Conservation (phyloP, 1,140 invertebrate genomes). For the Papilio helenus region DNA sequence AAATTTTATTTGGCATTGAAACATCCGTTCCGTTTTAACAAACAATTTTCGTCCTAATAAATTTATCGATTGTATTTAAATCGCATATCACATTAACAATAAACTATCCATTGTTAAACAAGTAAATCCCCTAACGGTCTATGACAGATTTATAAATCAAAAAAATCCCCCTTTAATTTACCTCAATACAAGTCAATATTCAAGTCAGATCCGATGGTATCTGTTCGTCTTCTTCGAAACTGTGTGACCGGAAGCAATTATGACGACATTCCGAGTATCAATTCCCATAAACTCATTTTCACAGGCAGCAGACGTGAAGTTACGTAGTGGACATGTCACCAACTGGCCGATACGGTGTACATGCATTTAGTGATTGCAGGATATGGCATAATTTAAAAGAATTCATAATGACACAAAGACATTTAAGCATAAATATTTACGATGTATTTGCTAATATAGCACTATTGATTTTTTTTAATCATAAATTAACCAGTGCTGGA, state of each 20-base stretch:
- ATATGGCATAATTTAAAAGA: background rate
- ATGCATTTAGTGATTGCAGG: background rate
- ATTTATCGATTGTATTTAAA: constrained; percentile 18
- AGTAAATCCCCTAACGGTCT: constrained; percentile 17
- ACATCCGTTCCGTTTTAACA: constrained; percentile 15
- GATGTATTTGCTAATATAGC: too few species aligned
- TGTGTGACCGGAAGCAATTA: constrained; percentile 77
- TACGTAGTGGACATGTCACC: constrained; percentile 44
- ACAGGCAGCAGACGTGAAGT: constrained; percentile 70
- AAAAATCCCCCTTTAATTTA: constrained; percentile 20
- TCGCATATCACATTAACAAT: constrained; percentile 8
- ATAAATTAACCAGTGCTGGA: too few species aligned
- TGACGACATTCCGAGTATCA: constrained; percentile 67
- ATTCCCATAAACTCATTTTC: constrained; percentile 73
- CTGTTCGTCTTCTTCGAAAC: constrained; percentile 54
- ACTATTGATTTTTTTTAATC: too few species aligned
- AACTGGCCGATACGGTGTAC: constrained; percentile 2
- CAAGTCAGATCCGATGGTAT: background rate
- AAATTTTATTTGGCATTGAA: background rate
- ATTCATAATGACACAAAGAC: background rate
- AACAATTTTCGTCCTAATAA: constrained; percentile 20
- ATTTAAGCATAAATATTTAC: too few species aligned
- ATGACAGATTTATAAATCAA: background rate
- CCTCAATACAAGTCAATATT: constrained; percentile 22
- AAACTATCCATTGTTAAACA: constrained; percentile 16